Evolutionary conservation across 2,888 invertebrate species (phyloP), one percentile per base, ranked within the genome.

Genomic region (Polydrusus cervinus): DNA sequence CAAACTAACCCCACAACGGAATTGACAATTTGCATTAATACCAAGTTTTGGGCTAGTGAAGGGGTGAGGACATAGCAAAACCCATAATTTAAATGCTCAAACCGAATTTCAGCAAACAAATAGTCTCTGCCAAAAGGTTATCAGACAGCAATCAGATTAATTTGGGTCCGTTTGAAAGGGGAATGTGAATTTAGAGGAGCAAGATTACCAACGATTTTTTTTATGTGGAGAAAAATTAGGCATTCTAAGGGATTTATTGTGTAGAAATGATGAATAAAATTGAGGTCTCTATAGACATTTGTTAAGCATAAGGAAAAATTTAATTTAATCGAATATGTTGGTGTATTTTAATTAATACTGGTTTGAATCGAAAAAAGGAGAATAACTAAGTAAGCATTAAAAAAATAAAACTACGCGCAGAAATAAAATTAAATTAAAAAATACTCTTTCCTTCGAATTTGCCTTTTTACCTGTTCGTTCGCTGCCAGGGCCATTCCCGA

Each of bases 121-220:
- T 67, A 67, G 55, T 40, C 38, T 53, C 67, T 67, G 67, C 53
- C 67, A 67, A 53, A 67, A 67, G 67, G 53, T 67, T 67, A 67
- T 67, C 67, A 67, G 67, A 34, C 47, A 53, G 67, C 53, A 67
- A 67, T 67, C 67, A 51, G 40, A 53, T 67, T 67, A 67, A 67
- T 67, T 67, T 51, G 53, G 55, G 30, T 53, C 65, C 16, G 16
- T 65, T 51, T 30, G 65, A 34, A 47, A 49, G 49, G 49, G 65
- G 49, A 51, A 49, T 65, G 65, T 16, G 25, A 30, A 53, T 53
- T 53, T 53, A 53, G 53, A 25, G 53, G 53, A 53, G 53, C 25
- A 13, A 53, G 30, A 25, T 53, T 53, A 53, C 30, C 11, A n/a
- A 13, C 7, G 11, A 25, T 30, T 53, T 53, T 53, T 47, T 53